phyloP scores from a whole-genome alignment of 2,113 vertebrate genomes.

The Desmodus rotundus region DNA sequence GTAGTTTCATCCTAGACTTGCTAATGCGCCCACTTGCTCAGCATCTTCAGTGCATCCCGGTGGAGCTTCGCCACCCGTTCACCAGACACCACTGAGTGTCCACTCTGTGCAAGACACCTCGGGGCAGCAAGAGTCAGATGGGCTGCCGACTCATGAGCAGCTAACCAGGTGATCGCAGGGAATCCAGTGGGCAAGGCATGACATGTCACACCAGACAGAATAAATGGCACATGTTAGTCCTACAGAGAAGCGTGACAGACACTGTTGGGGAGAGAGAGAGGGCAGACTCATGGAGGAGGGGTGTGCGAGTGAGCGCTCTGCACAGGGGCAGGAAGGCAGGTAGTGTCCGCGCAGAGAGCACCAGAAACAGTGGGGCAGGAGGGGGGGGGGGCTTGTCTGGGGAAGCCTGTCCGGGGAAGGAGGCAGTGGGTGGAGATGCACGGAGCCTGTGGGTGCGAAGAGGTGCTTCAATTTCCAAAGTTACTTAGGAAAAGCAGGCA shows the following conservation, averaged over 20 bases:
- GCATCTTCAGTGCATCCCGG: neutral
- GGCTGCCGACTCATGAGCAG: neutral
- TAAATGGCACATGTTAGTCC: fast-evolving
- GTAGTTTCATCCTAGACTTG: fast-evolving
- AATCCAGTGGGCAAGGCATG: neutral
- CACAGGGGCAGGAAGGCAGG: neutral
- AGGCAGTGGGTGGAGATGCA: neutral
- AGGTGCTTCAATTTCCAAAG: neutral
- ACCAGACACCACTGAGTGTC: neutral
- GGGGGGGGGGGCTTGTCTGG: neutral
- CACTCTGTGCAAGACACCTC: fast-evolving
- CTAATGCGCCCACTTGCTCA: neutral
- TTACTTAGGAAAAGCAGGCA: neutral
- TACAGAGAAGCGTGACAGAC: neutral
- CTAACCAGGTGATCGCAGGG: fast-evolving
- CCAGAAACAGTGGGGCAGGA: neutral
- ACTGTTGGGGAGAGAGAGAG: neutral
- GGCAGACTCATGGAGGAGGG: neutral
- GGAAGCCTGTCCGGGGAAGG: too few species aligned
- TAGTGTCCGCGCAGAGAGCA: neutral
- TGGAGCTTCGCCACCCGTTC: neutral
- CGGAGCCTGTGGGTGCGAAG: too few species aligned
- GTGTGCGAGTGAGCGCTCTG: fast-evolving
- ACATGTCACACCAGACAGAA: neutral
- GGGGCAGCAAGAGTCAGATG: neutral